phyloP scores from a whole-genome alignment of 2,888 invertebrate genomes.

The Tenthredo amoena region DNA sequence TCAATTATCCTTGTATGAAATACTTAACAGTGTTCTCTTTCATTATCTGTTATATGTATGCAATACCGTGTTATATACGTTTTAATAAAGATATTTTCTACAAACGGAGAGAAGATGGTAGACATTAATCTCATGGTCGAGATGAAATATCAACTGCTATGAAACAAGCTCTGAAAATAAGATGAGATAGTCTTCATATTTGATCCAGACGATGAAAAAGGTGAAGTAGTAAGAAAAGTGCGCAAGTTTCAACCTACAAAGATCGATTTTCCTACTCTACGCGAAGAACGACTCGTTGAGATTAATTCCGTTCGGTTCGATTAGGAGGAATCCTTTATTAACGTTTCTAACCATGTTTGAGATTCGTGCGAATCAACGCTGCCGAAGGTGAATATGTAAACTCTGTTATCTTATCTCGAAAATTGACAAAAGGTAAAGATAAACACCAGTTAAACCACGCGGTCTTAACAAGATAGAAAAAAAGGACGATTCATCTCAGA shows the following conservation, averaged over 20 bases:
- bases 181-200: not conserved
- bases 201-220: not conserved
- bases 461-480: too few relatives aligned
- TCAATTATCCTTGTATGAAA: not conserved
- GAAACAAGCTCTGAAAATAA: not conserved
- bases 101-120: not conserved
- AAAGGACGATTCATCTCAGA: not conserved
- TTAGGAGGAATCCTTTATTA: not conserved
- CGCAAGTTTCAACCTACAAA: not conserved
- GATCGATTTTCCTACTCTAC: not conserved
- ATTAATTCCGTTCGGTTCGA: not conserved
- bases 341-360: not conserved
- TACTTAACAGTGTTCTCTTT: too few relatives aligned
- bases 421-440: not conserved
- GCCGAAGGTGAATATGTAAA: not conserved
- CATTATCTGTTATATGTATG: too few relatives aligned
- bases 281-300: not conserved
- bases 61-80: not conserved
- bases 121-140: not conserved
- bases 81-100: not conserved
- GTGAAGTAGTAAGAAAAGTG: not conserved
- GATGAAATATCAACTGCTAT: not conserved
- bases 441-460: not conserved
- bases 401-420: not conserved
- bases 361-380: not conserved